Evolutionary conservation across 2,888 invertebrate genomes (phyloP), one percentile per base, ranked within the genome.

Genomic region (Sminthurinus aureus): DNA sequence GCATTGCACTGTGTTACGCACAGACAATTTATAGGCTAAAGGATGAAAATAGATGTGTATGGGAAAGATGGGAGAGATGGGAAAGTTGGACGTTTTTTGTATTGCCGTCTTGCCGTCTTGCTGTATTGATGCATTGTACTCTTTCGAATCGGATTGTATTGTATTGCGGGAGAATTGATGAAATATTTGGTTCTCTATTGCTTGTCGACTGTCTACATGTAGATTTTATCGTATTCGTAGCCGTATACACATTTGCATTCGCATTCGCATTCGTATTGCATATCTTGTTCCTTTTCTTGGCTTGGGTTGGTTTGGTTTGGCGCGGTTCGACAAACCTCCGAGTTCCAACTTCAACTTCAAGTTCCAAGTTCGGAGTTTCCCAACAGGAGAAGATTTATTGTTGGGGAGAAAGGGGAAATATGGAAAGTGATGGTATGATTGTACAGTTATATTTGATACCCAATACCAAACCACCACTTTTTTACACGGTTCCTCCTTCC

Each of bases 301-400:
- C 6, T 38, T 9, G 58, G 58, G 2, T 58, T 9, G 58, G 58
- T 38, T 38, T 6, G 58, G 58, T 58, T 2, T 58, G 18, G 58
- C 2, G 4, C 9, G 58, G 38, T 38, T 66, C 66, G 22, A 24
- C 24, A 73, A 73, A 38, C 73, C 15, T 22, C 9, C 24, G 26
- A 15, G 73, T 73, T n/a, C n/a, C n/a, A n/a, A n/a, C n/a, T n/a
- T n/a, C n/a, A n/a, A n/a, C n/a, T n/a, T n/a, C n/a, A n/a, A n/a
- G n/a, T n/a, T n/a, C n/a, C n/a, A n/a, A n/a, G n/a, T n/a, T n/a
- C n/a, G n/a, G n/a, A n/a, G n/a, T n/a, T n/a, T n/a, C n/a, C n/a
- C n/a, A n/a, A n/a, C n/a, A n/a, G 73, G 38, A 15, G 24, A 73
- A 73, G 73, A 73, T 73, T 73, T 73, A 73, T 73, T 73, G 73